Conservation (phyloP, 2,113 vertebrate genomes). For the Ophiodon elongatus region DNA sequence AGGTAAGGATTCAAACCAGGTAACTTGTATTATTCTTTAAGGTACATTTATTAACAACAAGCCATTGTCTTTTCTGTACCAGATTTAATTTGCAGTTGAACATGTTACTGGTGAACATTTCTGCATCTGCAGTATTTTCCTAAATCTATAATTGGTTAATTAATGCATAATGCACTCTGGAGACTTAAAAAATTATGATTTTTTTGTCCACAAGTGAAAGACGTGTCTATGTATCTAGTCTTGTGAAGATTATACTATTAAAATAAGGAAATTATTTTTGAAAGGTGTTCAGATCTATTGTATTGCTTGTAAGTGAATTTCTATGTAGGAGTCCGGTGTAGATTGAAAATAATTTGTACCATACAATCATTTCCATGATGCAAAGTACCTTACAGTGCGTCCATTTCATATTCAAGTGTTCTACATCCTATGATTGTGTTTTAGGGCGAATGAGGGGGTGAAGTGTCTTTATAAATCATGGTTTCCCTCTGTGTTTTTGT, state of each 20-base stretch:
- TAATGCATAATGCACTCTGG: no score
- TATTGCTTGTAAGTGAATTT: background rate
- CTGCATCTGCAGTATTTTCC: background rate
- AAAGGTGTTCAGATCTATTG: background rate
- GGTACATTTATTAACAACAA: background rate
- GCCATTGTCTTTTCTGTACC: background rate
- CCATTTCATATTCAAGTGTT: background rate
- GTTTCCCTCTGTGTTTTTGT: background rate
- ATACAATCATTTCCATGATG: background rate
- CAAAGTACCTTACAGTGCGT: background rate
- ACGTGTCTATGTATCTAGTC: background rate
- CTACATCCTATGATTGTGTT: background rate
- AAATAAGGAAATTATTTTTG: background rate
- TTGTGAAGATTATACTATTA: background rate
- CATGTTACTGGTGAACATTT: background rate
- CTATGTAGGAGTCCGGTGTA: background rate
- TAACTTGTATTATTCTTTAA: background rate
- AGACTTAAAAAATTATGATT: no score
- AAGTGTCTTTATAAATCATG: background rate
- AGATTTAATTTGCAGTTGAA: background rate
- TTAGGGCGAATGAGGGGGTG: background rate
- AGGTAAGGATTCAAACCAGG: slow-evolving; percentile 85
- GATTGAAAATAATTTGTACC: background rate
- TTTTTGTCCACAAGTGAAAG: no score
- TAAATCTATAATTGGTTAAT: background rate